Percentiles rank a stretch among this genome's conserved stretches.
These are phyloP conservation scores for Lordiphosa mommai DNA, from an alignment of 1,140 invertebrate species.

Conservation along the genomic window DNA sequence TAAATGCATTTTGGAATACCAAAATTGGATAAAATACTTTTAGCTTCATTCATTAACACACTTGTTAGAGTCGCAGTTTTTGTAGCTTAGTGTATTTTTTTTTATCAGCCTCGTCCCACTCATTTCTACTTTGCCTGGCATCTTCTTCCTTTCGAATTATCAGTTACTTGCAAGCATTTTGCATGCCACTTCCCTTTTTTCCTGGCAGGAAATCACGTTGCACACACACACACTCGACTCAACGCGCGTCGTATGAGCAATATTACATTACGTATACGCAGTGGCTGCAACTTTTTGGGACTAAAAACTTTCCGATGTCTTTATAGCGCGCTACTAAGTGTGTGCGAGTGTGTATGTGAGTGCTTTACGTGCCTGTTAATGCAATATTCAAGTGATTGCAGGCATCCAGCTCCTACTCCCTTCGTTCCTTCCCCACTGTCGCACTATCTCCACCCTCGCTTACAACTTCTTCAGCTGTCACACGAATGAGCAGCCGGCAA, in stretches of 20 bases:
- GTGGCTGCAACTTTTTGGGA: conserved; percentile 49
- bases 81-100: not conserved
- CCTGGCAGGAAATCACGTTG: conserved; percentile 66
- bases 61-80: not conserved
- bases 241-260: conserved; percentile 64
- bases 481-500: conserved; percentile 56
- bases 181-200: conserved; percentile 53
- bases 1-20: too few species aligned
- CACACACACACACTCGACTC: conserved; percentile 25
- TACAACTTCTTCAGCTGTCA: conserved; percentile 77
- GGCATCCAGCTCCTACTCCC: conserved; percentile 20
- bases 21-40: too few species aligned
- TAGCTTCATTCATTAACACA: too few species aligned
- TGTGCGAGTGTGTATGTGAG: conserved; percentile 27
- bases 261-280: conserved; percentile 64
- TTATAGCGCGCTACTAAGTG: conserved; percentile 52
- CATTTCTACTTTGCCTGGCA: not conserved
- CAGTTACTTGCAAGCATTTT: conserved; percentile 78
- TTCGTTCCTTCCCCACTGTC: not conserved
- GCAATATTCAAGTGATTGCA: conserved; percentile 79
- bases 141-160: conserved; percentile 46
- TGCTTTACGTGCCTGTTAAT: conserved; percentile 75
- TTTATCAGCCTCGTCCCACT: conserved; percentile 1
- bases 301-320: conserved; percentile 67
- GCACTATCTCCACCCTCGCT: conserved; percentile 27